Percentiles rank a stretch among this genome's conserved stretches.
Evolutionary conservation across 2,888 invertebrate genomes (phyloP).

Genomic region (Alentia gelatinosa): DNA sequence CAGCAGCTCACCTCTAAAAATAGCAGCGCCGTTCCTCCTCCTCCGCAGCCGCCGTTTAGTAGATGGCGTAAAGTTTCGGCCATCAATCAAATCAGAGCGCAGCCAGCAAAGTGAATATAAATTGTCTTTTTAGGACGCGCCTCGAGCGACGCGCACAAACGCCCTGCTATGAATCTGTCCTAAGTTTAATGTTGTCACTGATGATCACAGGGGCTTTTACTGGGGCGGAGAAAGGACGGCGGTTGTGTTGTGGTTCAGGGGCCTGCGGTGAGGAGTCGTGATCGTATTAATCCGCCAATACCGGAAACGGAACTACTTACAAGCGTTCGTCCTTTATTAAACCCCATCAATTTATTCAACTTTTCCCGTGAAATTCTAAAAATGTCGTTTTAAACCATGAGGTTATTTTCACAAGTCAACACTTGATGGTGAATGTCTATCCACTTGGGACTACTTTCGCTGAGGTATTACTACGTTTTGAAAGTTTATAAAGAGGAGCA

Average conservation of each 20-base stretch:
- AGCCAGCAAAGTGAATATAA: not conserved
- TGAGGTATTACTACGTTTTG: too few species aligned
- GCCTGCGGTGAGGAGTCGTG: too few species aligned
- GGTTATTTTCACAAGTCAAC: too few species aligned
- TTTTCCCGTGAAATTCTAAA: too few species aligned
- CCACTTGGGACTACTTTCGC: too few species aligned
- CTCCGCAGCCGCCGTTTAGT: not conserved
- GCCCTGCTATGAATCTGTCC: conserved; percentile 1
- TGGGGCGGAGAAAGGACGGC: not conserved
- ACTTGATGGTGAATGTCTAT: too few species aligned
- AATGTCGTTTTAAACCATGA: too few species aligned
- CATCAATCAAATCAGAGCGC: not conserved
- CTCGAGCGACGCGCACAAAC: not conserved
- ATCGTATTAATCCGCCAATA: too few species aligned
- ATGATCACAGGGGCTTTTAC: not conserved
- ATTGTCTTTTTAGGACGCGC: not conserved
- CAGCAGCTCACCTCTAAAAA: not conserved
- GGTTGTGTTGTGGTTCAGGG: not conserved
- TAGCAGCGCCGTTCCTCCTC: not conserved
- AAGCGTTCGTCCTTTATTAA: too few species aligned
- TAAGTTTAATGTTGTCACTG: not conserved
- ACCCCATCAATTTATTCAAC: too few species aligned
- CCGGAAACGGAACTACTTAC: too few species aligned
- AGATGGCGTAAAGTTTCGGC: not conserved
- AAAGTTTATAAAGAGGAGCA: too few species aligned